Percentiles rank a stretch among this genome's conserved stretches.
Evolutionary conservation across 2,888 invertebrate genomes (phyloP).

Genomic region (Rotaria sp.): DNA sequence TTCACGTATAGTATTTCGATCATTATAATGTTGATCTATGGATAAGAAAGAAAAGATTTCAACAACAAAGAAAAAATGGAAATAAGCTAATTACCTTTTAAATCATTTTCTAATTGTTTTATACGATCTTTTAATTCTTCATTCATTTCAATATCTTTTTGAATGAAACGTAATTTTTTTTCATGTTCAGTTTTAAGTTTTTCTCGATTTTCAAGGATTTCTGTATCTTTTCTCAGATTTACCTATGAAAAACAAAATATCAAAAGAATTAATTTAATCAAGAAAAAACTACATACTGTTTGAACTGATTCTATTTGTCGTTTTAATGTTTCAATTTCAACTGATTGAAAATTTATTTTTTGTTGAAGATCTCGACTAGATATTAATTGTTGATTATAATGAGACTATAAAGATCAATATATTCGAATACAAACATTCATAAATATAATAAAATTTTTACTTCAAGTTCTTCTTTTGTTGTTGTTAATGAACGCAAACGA

Average conservation of each 20-base stretch:
- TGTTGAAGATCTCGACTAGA: conserved; percentile 21
- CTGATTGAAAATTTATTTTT: conserved; percentile 32
- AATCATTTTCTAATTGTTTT: conserved; percentile 29
- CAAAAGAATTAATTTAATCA: not conserved
- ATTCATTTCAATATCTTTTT: conserved; percentile 33
- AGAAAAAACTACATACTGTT: conserved; percentile 13
- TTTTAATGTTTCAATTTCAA: conserved; percentile 39
- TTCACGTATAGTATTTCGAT: not conserved
- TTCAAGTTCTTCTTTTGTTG: conserved; percentile 49
- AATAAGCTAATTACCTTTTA: conserved; percentile 35
- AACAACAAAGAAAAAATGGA: not conserved
- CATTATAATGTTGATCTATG: not conserved
- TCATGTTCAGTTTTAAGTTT: conserved; percentile 35
- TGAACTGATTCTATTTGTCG: conserved; percentile 32
- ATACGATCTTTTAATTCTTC: conserved; percentile 31
- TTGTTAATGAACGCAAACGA: conserved; percentile 48
- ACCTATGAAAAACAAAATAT: not conserved
- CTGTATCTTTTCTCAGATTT: conserved; percentile 31
- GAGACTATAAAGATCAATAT: not conserved
- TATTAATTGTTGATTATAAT: not conserved
- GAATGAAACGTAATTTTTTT: conserved; percentile 27
- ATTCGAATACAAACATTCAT: too few relatives aligned
- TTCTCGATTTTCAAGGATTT: conserved; percentile 31
- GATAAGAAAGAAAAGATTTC: not conserved
- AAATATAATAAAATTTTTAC: not conserved